Evolutionary conservation across 2,797 vertebrate species (phyloP).

Genomic region (Otolemur crassicaudatus): DNA sequence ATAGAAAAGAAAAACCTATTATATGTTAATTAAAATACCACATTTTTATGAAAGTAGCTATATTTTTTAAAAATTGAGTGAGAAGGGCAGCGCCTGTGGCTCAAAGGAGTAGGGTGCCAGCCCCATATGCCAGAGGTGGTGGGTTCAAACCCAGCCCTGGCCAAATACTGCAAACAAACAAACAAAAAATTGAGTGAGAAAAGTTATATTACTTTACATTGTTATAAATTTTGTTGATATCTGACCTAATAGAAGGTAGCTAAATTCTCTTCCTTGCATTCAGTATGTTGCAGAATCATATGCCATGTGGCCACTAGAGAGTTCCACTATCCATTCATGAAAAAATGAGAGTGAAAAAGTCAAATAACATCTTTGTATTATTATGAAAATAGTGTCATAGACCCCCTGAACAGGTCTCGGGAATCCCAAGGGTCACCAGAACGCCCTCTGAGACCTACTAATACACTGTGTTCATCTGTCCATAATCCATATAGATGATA

Average conservation of each 20-base stretch:
- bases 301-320: constrained; percentile 2
- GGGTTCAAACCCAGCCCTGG: no score
- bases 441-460: background rate
- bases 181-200: constrained; percentile 36
- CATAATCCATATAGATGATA: background rate
- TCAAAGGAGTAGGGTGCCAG: no score
- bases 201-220: background rate
- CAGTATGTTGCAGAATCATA: background rate
- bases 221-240: constrained; percentile 14
- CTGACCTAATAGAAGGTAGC: background rate
- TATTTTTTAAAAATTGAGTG: constrained; percentile 30
- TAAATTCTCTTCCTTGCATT: constrained; percentile 28
- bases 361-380: background rate
- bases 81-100: no score
- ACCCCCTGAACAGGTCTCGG: background rate
- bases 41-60: constrained; percentile 15
- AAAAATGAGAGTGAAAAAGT: constrained; percentile 36
- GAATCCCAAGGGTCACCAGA: background rate
- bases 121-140: no score
- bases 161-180: no score
- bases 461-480: background rate
- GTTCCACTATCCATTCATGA: background rate
- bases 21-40: background rate
- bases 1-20: constrained; percentile 15
- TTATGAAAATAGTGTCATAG: background rate